Base-by-base conservation (phyloP, 1,140 invertebrate species). In the Anastrepha obliqua region DNA sequence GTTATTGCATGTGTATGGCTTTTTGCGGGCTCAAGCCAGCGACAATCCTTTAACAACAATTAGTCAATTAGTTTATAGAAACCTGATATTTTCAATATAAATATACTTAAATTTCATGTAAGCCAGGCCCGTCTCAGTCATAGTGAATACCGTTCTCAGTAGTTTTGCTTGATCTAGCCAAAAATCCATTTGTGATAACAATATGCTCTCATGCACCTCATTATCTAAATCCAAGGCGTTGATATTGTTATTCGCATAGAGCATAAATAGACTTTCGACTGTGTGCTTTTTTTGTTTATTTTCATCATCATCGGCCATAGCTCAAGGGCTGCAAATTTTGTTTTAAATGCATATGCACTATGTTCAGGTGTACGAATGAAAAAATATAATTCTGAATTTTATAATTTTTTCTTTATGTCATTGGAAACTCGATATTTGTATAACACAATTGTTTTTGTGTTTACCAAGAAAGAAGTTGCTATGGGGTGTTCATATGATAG, bases 271-370 rank as follows among this genome's bases (percentile, higher is more conserved):
- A 9, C 89, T 86, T 59, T 92, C 91, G 55, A 92, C 55, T 5
- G 91, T 92, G 51, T 92, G 90, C 64, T 90, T 91, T 78, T 92
- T 92, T 44, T 90, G 90, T 87, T 91, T 92, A 90, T 92, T 91
- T 13, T 92, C 91, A 62, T 92, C 91, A 11, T 81, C 74, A 89
- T 92, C 91, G 59, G 90, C 91, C 91, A 92, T 92, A 42, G 20
- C 87, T 62, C 81, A 67, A 42, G 17, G 17, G 55, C n/a, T 81
- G 9, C n/a, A 2, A 55, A 81, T 81, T 55, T 81, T 55, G 44
- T 64, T 29, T 29, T 29, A 29, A 29, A 29, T 29, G 29, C 29
- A 29, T 29, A 29, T 29, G 5, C n/a, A 67, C 65, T 67, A n/a
- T 39, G 17, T 29, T 29, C 29, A 0, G 29, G 29, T 29, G 29